phyloP scores from a whole-genome alignment of 2,113 vertebrate species.

The Ailuropoda melanoleuca region DNA sequence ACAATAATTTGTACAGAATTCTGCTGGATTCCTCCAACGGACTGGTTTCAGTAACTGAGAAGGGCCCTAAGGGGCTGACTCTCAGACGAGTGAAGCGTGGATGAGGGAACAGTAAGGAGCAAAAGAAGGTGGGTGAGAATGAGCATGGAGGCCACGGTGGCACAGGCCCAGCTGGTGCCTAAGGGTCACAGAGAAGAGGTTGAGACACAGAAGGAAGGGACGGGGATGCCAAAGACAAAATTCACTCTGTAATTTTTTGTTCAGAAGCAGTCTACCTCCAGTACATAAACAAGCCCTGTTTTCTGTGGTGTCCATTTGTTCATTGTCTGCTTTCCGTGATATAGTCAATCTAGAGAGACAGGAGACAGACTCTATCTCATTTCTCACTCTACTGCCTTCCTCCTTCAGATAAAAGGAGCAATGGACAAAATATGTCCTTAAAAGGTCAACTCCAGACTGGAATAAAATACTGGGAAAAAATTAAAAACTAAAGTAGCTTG shows the following conservation, averaged over 20 bases:
- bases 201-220: rapidly evolving
- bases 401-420: not conserved
- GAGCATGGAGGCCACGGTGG: rapidly evolving
- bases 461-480: not conserved
- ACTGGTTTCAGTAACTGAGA: not conserved
- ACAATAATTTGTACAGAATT: not conserved
- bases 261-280: not conserved
- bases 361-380: not conserved
- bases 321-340: not conserved
- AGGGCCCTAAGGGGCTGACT: not conserved
- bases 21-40: not conserved
- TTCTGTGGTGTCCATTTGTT: not conserved
- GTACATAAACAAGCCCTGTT: not conserved
- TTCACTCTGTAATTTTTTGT: not conserved
- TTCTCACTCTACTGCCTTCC: not conserved
- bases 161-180: not conserved
- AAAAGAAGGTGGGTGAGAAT: not conserved
- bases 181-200: not conserved
- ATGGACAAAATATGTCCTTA: not conserved
- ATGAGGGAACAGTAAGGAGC: not conserved
- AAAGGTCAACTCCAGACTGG: constrained; percentile 1
- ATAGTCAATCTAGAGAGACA: not conserved
- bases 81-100: not conserved
- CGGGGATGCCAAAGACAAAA: not conserved
- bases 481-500: not conserved